Base-by-base conservation (phyloP, 2,113 vertebrate genomes). In the Ivindomyrus marchei region DNA sequence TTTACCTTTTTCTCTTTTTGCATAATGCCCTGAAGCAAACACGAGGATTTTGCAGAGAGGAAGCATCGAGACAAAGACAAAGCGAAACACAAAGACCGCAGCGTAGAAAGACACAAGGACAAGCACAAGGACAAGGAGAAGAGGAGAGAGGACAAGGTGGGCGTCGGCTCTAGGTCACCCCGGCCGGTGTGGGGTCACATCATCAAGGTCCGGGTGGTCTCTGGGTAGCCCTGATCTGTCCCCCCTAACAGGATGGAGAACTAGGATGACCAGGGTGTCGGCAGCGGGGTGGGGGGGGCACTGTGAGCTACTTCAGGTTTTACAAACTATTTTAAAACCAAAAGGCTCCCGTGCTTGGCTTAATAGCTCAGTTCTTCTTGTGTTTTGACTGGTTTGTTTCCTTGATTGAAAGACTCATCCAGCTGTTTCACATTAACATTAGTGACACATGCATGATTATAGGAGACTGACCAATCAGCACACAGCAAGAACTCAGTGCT, bases 41-140 rank as follows among this genome's bases (percentile, higher is more conserved):
- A 98, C 96, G 98, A 96, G 96, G 98, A 99, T 93, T 96, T 96
- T 93, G 96, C 95, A 39, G 98, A 99, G 95, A 99, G 97, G 95
- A 99, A 98, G 96, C 97, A 98, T 94, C 97, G 96, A 95, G 97
- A 98, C 90, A 97, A 98, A 94, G 97, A 97, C 94, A 98, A 93
- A 92, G 90, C 91, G 91, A 96, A 97, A 95, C 97, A 98, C 94
- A 96, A 96, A 94, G 97, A 99, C 93, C 95, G 97, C 93, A 96
- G 96, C 93, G 96, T 96, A 84, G 95, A 96, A 88, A 95, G 94
- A 90, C 95, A 94, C 92, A 96, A 92, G 91, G 97, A 97, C 92
- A 97, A 97, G 94, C 97, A 97, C 93, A 97, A 96, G 94, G 97
- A 98, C 93, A 98, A 97, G 94, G 98, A 98, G 92, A 98, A 97